These are phyloP conservation scores for Dendrocopos noguchii DNA, from an alignment of 2,113 vertebrate genomes.

Conservation along the genomic window DNA sequence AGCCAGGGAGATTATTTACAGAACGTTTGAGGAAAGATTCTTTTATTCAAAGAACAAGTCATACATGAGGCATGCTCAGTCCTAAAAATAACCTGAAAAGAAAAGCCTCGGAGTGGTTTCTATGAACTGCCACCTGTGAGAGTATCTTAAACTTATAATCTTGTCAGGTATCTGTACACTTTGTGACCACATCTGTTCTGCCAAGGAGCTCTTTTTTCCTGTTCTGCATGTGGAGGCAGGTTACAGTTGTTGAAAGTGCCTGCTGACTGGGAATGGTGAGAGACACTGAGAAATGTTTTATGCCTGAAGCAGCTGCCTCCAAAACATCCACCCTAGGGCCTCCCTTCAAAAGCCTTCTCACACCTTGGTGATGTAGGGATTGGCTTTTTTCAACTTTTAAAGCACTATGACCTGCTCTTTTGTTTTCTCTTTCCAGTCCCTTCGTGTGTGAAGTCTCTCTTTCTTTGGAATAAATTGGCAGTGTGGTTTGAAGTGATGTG, in stretches of 20 bases:
- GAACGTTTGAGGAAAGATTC: neutral
- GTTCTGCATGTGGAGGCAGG: neutral
- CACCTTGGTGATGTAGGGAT: neutral
- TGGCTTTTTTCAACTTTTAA: neutral
- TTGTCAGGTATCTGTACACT: neutral
- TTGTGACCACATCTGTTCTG: neutral
- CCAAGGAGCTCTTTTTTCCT: neutral
- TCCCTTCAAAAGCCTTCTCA: neutral
- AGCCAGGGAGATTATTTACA: neutral
- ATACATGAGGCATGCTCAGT: neutral
- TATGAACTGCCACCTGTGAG: neutral
- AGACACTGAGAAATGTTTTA: neutral
- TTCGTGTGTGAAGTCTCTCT: neutral
- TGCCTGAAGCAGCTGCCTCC: neutral
- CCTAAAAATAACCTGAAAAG: neutral
- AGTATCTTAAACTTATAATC: neutral
- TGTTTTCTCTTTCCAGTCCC: neutral
- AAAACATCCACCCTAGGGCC: rapidly evolving
- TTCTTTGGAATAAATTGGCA: neutral
- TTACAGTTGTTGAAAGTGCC: neutral
- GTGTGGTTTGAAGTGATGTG: neutral
- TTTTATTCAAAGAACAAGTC: neutral
- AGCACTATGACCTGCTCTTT: neutral
- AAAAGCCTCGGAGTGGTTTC: neutral
- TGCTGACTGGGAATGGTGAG: neutral